Conservation (phyloP, 2,797 vertebrate species). For the Columba guinea region DNA sequence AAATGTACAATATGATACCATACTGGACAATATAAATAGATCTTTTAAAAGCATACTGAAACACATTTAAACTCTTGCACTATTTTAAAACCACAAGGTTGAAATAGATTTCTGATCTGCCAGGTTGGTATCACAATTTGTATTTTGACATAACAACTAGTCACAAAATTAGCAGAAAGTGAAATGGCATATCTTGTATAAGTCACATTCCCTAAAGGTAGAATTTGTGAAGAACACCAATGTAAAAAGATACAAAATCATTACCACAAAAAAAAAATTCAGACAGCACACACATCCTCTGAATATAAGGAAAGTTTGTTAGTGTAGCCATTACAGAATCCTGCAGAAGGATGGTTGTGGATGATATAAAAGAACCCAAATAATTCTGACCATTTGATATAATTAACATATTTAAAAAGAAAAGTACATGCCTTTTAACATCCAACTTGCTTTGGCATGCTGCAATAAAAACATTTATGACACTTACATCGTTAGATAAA, state of each 20-base stretch:
- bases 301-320: neutral
- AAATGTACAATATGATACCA: neutral
- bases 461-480: neutral
- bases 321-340: neutral
- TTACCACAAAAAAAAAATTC: neutral
- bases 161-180: neutral
- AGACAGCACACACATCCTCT: neutral
- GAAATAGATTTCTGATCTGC: neutral
- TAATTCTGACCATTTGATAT: neutral
- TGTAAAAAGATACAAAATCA: neutral
- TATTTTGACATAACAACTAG: neutral
- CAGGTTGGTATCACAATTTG: neutral
- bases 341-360: neutral
- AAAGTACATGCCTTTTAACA: neutral
- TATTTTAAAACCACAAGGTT: neutral
- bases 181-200: neutral
- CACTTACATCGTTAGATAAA: neutral
- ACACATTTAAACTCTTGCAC: neutral
- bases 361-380: neutral
- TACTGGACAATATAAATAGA: neutral
- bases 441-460: neutral
- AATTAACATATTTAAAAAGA: neutral
- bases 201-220: neutral
- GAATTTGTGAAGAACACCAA: neutral
- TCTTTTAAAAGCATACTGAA: neutral